Conservation (phyloP, 2,888 invertebrate species). For the Ommatoiulus sabulosus region DNA sequence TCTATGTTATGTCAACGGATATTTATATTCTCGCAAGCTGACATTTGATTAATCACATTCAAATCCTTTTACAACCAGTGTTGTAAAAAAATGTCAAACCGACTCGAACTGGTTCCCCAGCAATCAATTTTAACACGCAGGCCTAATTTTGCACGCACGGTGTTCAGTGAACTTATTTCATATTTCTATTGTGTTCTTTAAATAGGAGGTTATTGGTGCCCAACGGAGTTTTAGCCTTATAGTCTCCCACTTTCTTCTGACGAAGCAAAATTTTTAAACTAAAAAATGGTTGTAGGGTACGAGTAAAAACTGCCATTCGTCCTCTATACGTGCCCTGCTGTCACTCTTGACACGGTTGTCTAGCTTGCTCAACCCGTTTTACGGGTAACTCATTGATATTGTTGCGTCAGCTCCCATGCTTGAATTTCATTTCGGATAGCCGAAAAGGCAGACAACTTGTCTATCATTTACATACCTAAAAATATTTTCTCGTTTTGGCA, state of each 20-base stretch:
- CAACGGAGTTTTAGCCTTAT: not conserved
- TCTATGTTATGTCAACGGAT: not conserved
- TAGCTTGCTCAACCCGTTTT: conserved; percentile 39
- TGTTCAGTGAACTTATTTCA: conserved; percentile 42
- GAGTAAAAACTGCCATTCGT: not conserved
- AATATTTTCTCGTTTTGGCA: not conserved
- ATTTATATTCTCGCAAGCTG: not conserved
- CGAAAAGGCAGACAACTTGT: not conserved
- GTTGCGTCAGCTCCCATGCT: not conserved
- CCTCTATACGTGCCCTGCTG: not conserved
- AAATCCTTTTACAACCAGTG: not conserved
- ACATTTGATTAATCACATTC: not conserved
- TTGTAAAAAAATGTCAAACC: not conserved
- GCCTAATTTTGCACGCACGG: not conserved
- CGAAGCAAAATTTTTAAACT: not conserved
- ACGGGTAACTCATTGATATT: not conserved
- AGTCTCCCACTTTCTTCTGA: not conserved
- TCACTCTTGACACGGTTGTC: not conserved
- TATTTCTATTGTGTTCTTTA: conserved; percentile 31
- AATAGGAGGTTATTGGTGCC: conserved; percentile 35
- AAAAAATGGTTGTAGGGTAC: not conserved
- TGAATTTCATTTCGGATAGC: not conserved
- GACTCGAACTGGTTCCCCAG: not conserved
- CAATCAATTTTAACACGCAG: not conserved
- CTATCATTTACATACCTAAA: conserved; percentile 19